These are phyloP conservation scores for Caloenas nicobarica DNA, from an alignment of 2,113 vertebrate genomes.

Conservation along the genomic window DNA sequence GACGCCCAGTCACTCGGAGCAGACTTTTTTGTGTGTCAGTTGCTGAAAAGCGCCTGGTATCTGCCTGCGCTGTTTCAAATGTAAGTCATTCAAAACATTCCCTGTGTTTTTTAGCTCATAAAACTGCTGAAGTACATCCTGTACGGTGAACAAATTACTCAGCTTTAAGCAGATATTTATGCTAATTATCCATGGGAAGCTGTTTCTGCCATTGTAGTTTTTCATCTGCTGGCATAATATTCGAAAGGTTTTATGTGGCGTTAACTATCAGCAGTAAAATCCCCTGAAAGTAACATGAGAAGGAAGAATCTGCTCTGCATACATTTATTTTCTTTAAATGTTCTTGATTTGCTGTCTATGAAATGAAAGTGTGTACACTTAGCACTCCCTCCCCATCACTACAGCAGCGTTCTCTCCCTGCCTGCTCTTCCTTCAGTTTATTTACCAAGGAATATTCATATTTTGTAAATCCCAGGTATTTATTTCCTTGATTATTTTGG, in stretches of 20 bases:
- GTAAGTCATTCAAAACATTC: slow-evolving; percentile 50
- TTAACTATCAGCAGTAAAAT: slow-evolving; percentile 59
- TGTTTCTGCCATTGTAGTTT: slow-evolving; percentile 44
- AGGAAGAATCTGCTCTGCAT: slow-evolving; percentile 47
- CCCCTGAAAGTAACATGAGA: slow-evolving; percentile 33
- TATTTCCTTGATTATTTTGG: slow-evolving; percentile 75
- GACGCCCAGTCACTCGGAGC: background rate
- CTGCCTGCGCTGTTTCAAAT: slow-evolving; percentile 5
- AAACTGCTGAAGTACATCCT: slow-evolving; percentile 57
- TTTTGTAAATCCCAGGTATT: slow-evolving; percentile 73
- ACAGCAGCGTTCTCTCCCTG: background rate
- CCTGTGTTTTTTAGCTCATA: slow-evolving; percentile 43
- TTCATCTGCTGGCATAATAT: slow-evolving; percentile 31
- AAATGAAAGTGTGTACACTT: slow-evolving; percentile 35
- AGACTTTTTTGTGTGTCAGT: background rate
- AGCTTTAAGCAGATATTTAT: slow-evolving; percentile 58
- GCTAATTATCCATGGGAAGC: slow-evolving; percentile 58
- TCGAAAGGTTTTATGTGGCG: slow-evolving; percentile 36
- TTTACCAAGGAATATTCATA: slow-evolving; percentile 70
- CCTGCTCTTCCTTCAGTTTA: slow-evolving; percentile 42
- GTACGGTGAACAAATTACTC: slow-evolving; percentile 53
- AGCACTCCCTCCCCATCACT: background rate
- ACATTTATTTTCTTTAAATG: slow-evolving; percentile 61
- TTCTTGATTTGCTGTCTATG: slow-evolving; percentile 32
- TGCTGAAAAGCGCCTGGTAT: slow-evolving; percentile 1